Evolutionary conservation across 92 coral and sea anemone genomes (phyloP), one percentile per base, ranked within the genome.

Genomic region (Metridium senile): DNA sequence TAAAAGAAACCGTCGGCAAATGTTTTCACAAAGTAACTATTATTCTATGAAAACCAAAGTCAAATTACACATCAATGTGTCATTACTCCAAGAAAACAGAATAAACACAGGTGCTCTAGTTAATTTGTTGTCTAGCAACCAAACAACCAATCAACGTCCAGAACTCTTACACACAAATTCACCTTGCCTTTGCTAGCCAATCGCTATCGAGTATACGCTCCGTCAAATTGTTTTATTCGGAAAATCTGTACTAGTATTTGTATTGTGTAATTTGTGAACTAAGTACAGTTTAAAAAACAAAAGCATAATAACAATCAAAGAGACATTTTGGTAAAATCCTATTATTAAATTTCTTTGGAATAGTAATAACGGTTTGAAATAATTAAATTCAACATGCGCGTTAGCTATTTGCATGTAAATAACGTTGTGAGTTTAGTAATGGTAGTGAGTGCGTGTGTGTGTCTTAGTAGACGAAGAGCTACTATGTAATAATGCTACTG

Each of bases 51-150:
- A 62, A 62, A 65, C 39, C 70, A 65, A 31, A 31, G 70, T 31
- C 45, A 65, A 35, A 39, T 68, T 68, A 45, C 53, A 35, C 59
- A 70, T 9, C 16, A 70, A 20, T 21, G 61, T 52, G 51, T 54
- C 47, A 29, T 54, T 56, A 54, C 61, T 71, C 9, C 46, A 73
- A 58, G 76, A 26, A 59, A 71, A 71, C 52, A 71, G 76, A 20
- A 19, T 13, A 33, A 62, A n/a, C 56, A 58, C 78, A 73, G 78
- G 78, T 73, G 78, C 20, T 49, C n/a, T 58, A 22, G 78, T 73
- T 33, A 73, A 73, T 58, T 73, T 58, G 78, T 9, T 27, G 33
- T 34, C 31, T 17, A 33, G 66, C 32, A 62, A 57, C 65, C 52
- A 72, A 34, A 9, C 22, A 25, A 17, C 78, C 78, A 73, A 73